Evolutionary conservation across 2,797 vertebrate genomes (phyloP).

Genomic region (Halcyon smyrnensis): DNA sequence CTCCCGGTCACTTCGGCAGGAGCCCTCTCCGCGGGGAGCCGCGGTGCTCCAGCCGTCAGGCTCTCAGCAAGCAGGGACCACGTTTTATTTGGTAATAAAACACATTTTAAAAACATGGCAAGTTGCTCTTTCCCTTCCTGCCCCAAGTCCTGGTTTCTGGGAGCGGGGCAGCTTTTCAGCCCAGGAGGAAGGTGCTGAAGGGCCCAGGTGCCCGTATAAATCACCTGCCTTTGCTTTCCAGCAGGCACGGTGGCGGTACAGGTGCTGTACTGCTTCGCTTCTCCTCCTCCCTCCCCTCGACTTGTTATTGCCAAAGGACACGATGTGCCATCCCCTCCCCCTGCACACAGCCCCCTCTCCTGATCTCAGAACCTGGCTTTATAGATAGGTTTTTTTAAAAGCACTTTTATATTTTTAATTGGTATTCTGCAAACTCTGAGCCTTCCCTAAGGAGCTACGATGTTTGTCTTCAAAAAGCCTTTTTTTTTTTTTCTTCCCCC

Average conservation of each 20-base stretch:
- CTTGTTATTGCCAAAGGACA: conserved; percentile 7
- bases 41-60: accelerated
- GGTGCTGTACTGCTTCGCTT: accelerated
- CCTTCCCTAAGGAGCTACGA: conserved; percentile 32
- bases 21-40: neutral
- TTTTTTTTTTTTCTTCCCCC: neutral
- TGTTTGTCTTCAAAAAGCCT: conserved; percentile 62
- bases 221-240: neutral
- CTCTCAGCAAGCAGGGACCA: neutral
- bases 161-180: neutral
- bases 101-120: too few relatives aligned
- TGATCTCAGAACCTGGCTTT: neutral
- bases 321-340: neutral
- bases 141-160: neutral
- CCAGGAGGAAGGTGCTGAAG: accelerated
- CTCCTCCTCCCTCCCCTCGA: neutral
- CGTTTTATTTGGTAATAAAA: neutral
- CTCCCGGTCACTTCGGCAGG: neutral
- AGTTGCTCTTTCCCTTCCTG: too few relatives aligned
- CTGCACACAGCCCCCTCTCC: neutral
- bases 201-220: neutral
- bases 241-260: neutral
- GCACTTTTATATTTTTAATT: conserved; percentile 57
- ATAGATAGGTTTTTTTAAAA: neutral
- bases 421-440: conserved; percentile 25